phyloP scores from a whole-genome alignment of 23 tunicate species.

The Botrylloides violaceus region DNA sequence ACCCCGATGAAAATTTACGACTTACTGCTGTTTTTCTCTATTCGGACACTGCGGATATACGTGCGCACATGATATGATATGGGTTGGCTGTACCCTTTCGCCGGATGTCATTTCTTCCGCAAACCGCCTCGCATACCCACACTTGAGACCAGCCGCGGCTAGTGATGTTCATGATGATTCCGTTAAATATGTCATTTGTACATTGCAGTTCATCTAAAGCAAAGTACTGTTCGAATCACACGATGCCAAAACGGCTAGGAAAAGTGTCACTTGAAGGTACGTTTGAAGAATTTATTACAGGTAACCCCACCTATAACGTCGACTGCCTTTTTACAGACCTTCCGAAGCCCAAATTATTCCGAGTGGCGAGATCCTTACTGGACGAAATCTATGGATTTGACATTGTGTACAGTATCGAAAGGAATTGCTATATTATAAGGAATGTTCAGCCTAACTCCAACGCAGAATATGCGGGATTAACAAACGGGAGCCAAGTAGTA shows the following conservation, averaged over 20 bases:
- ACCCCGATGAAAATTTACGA: too few species aligned
- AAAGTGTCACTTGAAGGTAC: slow-evolving; percentile 11
- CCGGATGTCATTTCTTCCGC: too few species aligned
- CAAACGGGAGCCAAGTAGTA: slow-evolving; percentile 51
- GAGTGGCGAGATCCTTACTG: slow-evolving; percentile 33
- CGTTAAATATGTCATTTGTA: neutral
- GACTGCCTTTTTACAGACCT: slow-evolving; percentile 36
- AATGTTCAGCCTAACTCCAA: slow-evolving; percentile 42
- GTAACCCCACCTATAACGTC: neutral
- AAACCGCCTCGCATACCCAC: too few species aligned
- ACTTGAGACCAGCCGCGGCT: too few species aligned
- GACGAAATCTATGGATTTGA: slow-evolving; percentile 46
- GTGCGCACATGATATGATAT: too few species aligned
- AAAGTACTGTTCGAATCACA: slow-evolving; percentile 6
- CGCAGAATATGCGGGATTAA: slow-evolving; percentile 83
- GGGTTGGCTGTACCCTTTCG: too few species aligned
- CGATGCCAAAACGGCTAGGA: neutral
- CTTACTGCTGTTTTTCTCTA: too few species aligned
- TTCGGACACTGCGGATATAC: too few species aligned
- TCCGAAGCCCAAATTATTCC: slow-evolving; percentile 75
- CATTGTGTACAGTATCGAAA: slow-evolving; percentile 46
- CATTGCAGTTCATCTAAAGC: neutral
- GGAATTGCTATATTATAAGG: slow-evolving; percentile 45
- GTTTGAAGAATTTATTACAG: neutral
- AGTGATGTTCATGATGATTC: too few species aligned